Conservation (phyloP, 2,797 vertebrate species). For the Emydoidea blandingii region DNA sequence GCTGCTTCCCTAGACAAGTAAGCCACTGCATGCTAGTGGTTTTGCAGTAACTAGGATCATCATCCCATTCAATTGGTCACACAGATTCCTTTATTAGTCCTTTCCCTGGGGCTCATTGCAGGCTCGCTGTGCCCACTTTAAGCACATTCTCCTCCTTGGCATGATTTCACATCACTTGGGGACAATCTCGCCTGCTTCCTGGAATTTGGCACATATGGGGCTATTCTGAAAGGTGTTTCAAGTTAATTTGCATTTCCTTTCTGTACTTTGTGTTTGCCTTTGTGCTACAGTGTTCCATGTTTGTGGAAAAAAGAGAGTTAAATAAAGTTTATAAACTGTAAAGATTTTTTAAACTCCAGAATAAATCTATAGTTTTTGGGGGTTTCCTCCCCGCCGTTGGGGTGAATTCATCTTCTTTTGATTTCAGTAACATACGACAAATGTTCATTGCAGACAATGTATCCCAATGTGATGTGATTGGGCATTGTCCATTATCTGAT, state of each 20-base stretch:
- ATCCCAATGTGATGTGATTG: background rate
- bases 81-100: background rate
- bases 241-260: background rate
- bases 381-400: fast-evolving
- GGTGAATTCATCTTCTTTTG: background rate
- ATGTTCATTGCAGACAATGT: background rate
- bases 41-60: background rate
- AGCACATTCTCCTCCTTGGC: background rate
- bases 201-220: background rate
- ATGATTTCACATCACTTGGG: background rate
- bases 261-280: background rate
- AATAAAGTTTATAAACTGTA: background rate
- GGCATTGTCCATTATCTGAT: background rate
- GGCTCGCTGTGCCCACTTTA: too few relatives aligned
- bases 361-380: background rate
- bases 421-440: background rate
- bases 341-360: background rate
- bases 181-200: background rate
- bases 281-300: background rate
- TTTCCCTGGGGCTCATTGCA: background rate
- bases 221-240: background rate
- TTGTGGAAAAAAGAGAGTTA: background rate
- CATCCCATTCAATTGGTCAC: background rate
- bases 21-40: background rate
- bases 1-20: too few relatives aligned